Evolutionary conservation across 2,797 vertebrate genomes (phyloP), one percentile per base, ranked within the genome.

Genomic region (Chelmon rostratus): DNA sequence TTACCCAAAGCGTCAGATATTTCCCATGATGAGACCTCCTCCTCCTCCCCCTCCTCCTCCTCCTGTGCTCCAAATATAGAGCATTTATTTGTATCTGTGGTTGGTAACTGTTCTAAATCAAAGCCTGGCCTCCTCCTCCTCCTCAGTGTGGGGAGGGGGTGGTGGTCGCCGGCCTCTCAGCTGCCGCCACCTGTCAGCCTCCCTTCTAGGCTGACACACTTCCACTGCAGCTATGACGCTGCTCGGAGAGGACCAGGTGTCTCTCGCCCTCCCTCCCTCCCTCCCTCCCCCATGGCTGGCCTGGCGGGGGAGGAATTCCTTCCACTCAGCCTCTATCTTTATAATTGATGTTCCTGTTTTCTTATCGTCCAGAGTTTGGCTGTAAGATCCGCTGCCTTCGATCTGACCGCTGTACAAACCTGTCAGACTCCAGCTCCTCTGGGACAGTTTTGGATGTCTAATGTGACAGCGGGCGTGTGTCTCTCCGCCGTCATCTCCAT

Each of bases 31-130:
- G 61, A 86, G 68, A 46, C 73, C 78, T 73, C 70, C 73, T 74
- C 80, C 70, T 40, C 68, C 69, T 47, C 52, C 59, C 71, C 61
- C 68, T 61, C 66, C 58, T 53, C 28, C 70, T 71, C 66, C 76
- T 61, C 72, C 79, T 82, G 56, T 70, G 78, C 68, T 89, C 91
- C 94, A 94, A 93, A 94, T 91, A 87, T 96, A 95, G 83, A 68
- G 38, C 82, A 93, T 95, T 94, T 95, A 95, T 96, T 96, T 95
- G 94, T 95, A 92, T 94, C 79, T 92, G 93, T 92, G 88, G 93
- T 92, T 96, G 94, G 96, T 96, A 96, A 96, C 95, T 88, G 92
- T 92, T 96, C 96, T 96, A 96, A 96, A 96, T 96, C 94, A 95
- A 95, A 93, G 91, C 90, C 84, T 74, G 82, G 88, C 76, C 89